phyloP scores from a whole-genome alignment of 37 sponge, comb jelly and placozoan species.

The Theonella swinhoei region DNA sequence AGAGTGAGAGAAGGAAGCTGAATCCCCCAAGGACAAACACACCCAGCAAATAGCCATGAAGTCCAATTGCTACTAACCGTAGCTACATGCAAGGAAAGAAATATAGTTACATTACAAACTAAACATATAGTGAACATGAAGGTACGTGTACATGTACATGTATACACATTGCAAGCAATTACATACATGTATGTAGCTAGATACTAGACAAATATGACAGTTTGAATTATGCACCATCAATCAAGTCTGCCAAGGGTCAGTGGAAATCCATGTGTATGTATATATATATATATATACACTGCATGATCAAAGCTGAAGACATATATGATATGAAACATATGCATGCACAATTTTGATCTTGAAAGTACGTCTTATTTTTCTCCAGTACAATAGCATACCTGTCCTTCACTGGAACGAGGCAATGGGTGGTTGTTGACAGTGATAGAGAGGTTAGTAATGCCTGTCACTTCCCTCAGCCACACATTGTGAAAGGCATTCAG shows the following conservation, averaged over 20 bases:
- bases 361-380: too few relatives aligned
- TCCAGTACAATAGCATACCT: constrained; percentile 10
- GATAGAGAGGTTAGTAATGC: constrained; percentile 29
- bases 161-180: constrained; percentile 83
- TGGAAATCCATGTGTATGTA: background rate
- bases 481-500: constrained; percentile 67
- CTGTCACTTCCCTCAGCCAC: constrained; percentile 19
- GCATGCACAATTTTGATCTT: too few relatives aligned
- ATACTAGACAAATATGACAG: too few relatives aligned
- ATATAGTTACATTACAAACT: background rate
- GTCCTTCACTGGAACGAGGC: constrained; percentile 41
- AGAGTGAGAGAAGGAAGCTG: too few relatives aligned
- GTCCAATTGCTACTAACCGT: too few relatives aligned
- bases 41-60: too few relatives aligned
- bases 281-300: background rate
- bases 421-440: constrained; percentile 74
- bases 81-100: background rate
- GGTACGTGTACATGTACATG: constrained; percentile 57
- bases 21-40: too few relatives aligned
- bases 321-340: too few relatives aligned
- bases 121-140: background rate
- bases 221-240: too few relatives aligned
- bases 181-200: too few relatives aligned
- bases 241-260: too few relatives aligned
- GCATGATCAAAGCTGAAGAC: too few relatives aligned